A percentile compares a stretch with the other conserved stretches of the same genome.
Conservation (phyloP, 2,888 invertebrate species). For the Drosophila histrio region DNA sequence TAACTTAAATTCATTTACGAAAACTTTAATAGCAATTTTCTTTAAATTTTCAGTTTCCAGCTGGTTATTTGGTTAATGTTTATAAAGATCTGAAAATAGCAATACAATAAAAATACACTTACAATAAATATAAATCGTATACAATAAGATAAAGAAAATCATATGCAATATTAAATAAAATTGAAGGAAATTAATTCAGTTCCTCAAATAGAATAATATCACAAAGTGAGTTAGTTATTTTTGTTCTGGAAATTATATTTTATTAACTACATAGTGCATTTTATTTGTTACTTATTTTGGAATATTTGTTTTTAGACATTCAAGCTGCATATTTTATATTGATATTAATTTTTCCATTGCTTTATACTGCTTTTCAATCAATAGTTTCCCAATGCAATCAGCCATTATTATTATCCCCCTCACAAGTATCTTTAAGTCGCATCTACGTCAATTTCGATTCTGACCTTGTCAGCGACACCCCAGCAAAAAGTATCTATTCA, state of each 20-base stretch:
- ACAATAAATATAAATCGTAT: too few relatives aligned
- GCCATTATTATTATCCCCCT: not conserved
- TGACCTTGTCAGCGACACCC: slow-evolving; percentile 17
- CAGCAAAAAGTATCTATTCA: slow-evolving; percentile 5
- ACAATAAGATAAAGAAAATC: too few relatives aligned
- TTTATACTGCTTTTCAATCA: not conserved
- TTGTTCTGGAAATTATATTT: too few relatives aligned
- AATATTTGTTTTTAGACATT: too few relatives aligned
- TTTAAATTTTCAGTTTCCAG: not conserved
- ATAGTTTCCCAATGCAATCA: slow-evolving; percentile 2
- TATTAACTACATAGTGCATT: too few relatives aligned
- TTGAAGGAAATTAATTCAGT: not conserved
- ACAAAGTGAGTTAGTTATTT: too few relatives aligned
- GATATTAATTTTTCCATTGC: not conserved
- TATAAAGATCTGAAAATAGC: not conserved
- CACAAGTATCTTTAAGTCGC: slow-evolving; percentile 5
- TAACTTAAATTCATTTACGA: too few relatives aligned
- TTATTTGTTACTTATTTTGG: too few relatives aligned
- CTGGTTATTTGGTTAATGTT: not conserved
- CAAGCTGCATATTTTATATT: slow-evolving; percentile 1
- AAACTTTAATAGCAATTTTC: not conserved
- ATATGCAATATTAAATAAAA: not conserved
- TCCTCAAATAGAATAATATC: not conserved
- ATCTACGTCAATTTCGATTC: not conserved
- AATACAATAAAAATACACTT: not conserved